These are phyloP conservation scores for Penaeus japonicus DNA, from an alignment of 1,140 invertebrate species.

Conservation along the genomic window DNA sequence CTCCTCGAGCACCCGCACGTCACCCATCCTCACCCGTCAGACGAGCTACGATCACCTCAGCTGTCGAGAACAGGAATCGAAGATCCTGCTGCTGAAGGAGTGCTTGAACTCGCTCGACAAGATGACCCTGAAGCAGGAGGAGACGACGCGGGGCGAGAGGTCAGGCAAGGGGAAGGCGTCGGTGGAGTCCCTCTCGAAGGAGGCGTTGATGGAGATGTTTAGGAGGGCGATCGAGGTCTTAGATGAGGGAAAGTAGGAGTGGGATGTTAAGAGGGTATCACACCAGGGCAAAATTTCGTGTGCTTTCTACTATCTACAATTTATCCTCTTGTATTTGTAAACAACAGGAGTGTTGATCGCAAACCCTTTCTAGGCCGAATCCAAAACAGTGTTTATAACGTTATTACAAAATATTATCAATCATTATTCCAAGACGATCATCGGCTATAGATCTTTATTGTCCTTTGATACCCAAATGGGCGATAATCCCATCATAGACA, in stretches of 20 bases:
- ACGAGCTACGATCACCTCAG: neutral
- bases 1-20: neutral
- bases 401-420: too few relatives aligned
- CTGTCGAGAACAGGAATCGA: neutral
- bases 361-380: too few relatives aligned
- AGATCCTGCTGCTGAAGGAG: neutral
- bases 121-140: neutral
- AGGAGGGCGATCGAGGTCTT: neutral
- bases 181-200: neutral
- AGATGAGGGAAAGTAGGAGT: neutral
- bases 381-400: too few relatives aligned
- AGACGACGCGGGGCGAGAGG: neutral
- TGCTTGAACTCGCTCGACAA: neutral
- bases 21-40: neutral
- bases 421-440: too few relatives aligned
- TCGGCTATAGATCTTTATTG: too few relatives aligned
- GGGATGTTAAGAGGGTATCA: too few relatives aligned
- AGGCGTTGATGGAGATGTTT: neutral
- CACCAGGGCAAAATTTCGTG: too few relatives aligned
- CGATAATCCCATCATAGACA: too few relatives aligned
- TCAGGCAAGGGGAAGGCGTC: neutral
- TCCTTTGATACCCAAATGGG: too few relatives aligned
- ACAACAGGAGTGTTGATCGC: too few relatives aligned
- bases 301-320: too few relatives aligned
- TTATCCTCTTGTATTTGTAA: too few relatives aligned